Percentiles rank a stretch among this genome's conserved stretches.
Conservation (phyloP, 2,888 invertebrate species). For the Monochamus alternatus region DNA sequence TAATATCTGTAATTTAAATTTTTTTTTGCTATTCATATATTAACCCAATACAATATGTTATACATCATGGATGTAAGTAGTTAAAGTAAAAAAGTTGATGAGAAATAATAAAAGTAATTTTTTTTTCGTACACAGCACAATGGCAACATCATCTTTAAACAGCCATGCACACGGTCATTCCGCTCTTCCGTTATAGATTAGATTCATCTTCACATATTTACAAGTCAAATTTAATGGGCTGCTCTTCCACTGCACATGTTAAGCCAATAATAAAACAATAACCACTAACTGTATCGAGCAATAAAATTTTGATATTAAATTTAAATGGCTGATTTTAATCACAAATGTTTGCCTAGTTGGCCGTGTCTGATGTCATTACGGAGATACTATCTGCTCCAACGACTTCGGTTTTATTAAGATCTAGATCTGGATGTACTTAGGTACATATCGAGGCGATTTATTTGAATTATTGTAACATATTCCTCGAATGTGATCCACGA, state of each 20-base stretch:
- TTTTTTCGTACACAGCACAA: background rate
- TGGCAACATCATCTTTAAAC: constrained; percentile 6
- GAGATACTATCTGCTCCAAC: constrained; percentile 58
- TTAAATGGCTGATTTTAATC: constrained; percentile 67
- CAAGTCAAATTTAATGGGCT: constrained; percentile 24
- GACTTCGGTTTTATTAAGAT: constrained; percentile 28
- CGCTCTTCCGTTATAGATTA: constrained; percentile 17
- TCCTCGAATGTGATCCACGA: constrained; percentile 19
- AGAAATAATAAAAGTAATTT: background rate
- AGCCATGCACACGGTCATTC: background rate
- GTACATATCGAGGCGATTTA: constrained; percentile 47
- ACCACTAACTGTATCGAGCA: constrained; percentile 39
- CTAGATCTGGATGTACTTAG: constrained; percentile 17
- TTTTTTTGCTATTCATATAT: too few relatives aligned
- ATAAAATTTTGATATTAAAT: constrained; percentile 62
- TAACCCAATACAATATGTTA: too few relatives aligned
- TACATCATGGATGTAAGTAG: too few relatives aligned
- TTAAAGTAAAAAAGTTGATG: too few relatives aligned
- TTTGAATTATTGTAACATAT: constrained; percentile 51
- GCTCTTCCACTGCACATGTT: background rate
- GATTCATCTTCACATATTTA: background rate
- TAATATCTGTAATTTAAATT: too few relatives aligned
- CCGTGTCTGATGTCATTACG: constrained; percentile 64
- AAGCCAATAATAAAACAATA: constrained; percentile 37
- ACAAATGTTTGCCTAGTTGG: constrained; percentile 65